Evolutionary conservation across 2,113 vertebrate genomes (phyloP).

Genomic region (Dasyornis broadbenti): DNA sequence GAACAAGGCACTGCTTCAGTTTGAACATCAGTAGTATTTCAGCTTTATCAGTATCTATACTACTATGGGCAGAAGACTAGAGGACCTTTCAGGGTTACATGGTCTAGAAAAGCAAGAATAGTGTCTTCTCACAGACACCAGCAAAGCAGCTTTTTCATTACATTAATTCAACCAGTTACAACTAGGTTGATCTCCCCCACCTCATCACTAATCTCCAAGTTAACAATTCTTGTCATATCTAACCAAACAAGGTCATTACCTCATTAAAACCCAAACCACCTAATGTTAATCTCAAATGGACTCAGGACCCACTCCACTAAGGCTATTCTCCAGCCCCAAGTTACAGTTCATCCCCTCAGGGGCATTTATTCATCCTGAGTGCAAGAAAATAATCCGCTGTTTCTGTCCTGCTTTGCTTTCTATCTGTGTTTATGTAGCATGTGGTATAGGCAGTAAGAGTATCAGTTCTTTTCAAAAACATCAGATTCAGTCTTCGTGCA

Average conservation of each 20-base stretch:
- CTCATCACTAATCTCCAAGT: neutral
- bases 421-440: neutral
- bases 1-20: neutral
- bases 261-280: neutral
- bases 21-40: neutral
- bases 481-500: neutral
- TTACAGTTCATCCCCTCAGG: neutral
- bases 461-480: neutral
- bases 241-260: neutral
- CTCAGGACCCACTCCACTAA: neutral
- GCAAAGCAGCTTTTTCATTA: neutral
- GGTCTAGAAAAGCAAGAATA: neutral
- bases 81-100: neutral
- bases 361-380: neutral
- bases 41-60: neutral
- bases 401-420: neutral
- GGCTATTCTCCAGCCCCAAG: neutral
- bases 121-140: neutral
- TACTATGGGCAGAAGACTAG: neutral
- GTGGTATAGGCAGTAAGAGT: neutral
- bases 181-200: neutral
- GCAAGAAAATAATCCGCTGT: neutral
- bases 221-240: neutral
- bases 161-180: neutral
- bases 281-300: neutral